phyloP scores from a whole-genome alignment of 2,797 vertebrate species.

The Myoxocephalus aenaeus region DNA sequence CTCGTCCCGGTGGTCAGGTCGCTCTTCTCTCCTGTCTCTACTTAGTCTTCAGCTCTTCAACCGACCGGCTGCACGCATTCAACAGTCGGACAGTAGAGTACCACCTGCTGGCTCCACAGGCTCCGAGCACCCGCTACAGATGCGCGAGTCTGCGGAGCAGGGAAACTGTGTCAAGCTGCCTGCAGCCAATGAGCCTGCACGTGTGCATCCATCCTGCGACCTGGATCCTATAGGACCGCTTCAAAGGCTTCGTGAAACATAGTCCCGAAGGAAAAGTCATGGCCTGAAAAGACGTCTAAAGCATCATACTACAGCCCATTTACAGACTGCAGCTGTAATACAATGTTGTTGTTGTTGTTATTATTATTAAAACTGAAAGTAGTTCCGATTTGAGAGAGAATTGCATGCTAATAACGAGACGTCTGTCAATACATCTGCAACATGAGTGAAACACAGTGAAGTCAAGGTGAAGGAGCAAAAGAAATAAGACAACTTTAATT shows the following conservation, averaged over 20 bases:
- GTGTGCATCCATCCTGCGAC: slow-evolving; percentile 19
- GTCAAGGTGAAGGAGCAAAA: slow-evolving; percentile 36
- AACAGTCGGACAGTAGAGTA: slow-evolving; percentile 38
- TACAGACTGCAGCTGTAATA: not conserved
- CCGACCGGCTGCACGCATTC: slow-evolving; percentile 25
- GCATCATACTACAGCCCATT: slow-evolving; percentile 20
- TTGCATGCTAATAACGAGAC: not conserved
- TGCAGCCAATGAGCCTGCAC: slow-evolving; percentile 48
- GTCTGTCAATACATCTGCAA: not conserved
- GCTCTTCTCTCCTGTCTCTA: not conserved
- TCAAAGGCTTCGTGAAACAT: slow-evolving; percentile 31
- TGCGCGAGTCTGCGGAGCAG: slow-evolving; percentile 34
- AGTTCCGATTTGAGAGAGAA: not conserved
- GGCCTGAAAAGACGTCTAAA: slow-evolving; percentile 43
- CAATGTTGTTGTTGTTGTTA: not conserved
- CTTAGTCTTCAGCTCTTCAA: slow-evolving; percentile 1
- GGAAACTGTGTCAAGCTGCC: slow-evolving; percentile 55
- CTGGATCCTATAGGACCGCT: slow-evolving; percentile 43
- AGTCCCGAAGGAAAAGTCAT: slow-evolving; percentile 35
- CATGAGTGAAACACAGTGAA: not conserved
- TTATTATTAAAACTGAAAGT: not conserved
- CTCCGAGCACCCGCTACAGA: slow-evolving; percentile 49
- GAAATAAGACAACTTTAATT: slow-evolving; percentile 77
- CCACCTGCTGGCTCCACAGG: slow-evolving; percentile 66
- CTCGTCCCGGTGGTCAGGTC: slow-evolving; percentile 6